Conservation (phyloP, 2,797 vertebrate species). For the Microctenopoma lineatum region DNA sequence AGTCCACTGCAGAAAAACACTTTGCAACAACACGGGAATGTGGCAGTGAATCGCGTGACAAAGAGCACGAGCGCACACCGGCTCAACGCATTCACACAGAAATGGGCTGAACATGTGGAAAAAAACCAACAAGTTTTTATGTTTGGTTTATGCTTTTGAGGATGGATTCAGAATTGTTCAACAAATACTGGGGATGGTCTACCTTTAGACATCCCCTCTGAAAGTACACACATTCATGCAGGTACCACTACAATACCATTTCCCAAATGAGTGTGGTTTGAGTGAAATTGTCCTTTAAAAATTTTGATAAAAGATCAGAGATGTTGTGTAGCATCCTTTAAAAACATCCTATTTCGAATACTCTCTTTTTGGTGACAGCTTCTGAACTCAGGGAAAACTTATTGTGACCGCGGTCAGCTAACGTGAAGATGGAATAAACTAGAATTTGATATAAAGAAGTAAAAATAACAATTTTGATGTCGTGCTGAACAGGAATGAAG, state of each 20-base stretch:
- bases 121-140: constrained; percentile 12
- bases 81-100: not conserved
- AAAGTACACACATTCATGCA: not conserved
- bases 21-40: not conserved
- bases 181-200: too few species aligned
- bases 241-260: not conserved
- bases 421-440: constrained; percentile 27
- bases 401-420: constrained; percentile 25
- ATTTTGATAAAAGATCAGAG: constrained; percentile 33
- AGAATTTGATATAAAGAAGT: not conserved
- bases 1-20: not conserved
- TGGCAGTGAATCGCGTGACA: not conserved
- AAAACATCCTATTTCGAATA: constrained; percentile 13
- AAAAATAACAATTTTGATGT: constrained; percentile 2
- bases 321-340: not conserved
- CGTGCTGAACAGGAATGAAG: not conserved
- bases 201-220: not conserved
- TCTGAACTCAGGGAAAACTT: constrained; percentile 13
- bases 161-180: constrained; percentile 3
- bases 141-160: constrained; percentile 19
- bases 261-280: not conserved
- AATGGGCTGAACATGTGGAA: not conserved
- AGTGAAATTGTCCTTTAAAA: not conserved
- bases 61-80: not conserved
- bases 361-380: constrained; percentile 27